Base-by-base conservation (phyloP, 2,113 vertebrate species). In the Okapia johnstoni region DNA sequence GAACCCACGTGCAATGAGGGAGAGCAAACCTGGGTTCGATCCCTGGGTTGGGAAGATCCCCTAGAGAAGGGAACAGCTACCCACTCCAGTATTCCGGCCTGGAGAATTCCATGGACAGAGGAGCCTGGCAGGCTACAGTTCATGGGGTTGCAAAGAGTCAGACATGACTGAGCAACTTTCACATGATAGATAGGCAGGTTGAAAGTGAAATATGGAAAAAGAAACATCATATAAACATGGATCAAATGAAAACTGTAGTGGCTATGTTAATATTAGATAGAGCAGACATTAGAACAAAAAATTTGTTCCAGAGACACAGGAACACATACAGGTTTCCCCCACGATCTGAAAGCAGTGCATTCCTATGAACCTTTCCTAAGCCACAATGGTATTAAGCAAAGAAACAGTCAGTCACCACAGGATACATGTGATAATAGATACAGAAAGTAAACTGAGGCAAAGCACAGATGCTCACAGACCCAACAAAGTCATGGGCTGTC, bases 401-500 rank as follows among this genome's bases (percentile, higher is more conserved):
- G 48, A n/a, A 33, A 23, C 1, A 21, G 21, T 19, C 63, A 7
- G 0, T 23, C 79, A 54, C 48, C 48, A n/a, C 14, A n/a, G 48
- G 79, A 23, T 1, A n/a, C 79, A 7, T 1, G 46, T 12, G 77
- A 46, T 33, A 7, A 21, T 17, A 80, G 28, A 52, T 0, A 3
- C 28, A 80, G 77, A 50, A 21, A 33, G 3, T 3, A 33, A 8
- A 46, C 70, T 0, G 70, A 52, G 48, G 21, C 2, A 2, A n/a
- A 7, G 30, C 10, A 21, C 79, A n/a, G 79, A 21, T 4, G 48
- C 48, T 52, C 79, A 30, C 30, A 23, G 10, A 52, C 48, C 6
- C 28, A 2, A 0, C 3, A 3, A 3, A 21, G 77, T 1, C 0
- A 19, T 12, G 28, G 17, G 11, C 30, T 7, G 33, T 7, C 10